Base-by-base conservation (phyloP, 92 coral and sea anemone species). In the Paramuricea clavata region DNA sequence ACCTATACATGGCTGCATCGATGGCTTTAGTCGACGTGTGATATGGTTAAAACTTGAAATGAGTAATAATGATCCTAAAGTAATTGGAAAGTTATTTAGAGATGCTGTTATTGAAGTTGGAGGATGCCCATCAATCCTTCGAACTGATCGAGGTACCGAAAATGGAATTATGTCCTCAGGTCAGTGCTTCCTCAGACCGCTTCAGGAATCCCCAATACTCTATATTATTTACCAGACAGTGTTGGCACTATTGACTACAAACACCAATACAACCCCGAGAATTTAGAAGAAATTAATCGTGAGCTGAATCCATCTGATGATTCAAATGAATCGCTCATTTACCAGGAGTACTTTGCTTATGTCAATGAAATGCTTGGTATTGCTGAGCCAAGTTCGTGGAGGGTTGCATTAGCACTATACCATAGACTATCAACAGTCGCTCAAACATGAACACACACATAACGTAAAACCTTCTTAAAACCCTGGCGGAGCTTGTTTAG, bases 131-230 rank as follows among this genome's bases (percentile, higher is more conserved):
- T 23, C 86, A 32, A 22, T 76, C 8, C 26, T 86, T 23, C 76
- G 85, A 76, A 86, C 89, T 5, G 85, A 86, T 31, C 23, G 90
- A 41, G 86, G 90, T 26, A 86, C 78, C n/a, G 86, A 86, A 70
- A 86, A 78, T 49, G 78, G 78, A 27, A 77, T 78, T 54, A n/a
- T 86, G 77, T 74, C 90, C 3, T 76, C 86, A 32, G 65, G 31
- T 33, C 86, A 86, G 60, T 87, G 90, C 62, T 87, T 57, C 67
- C 90, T 87, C 12, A 79, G 90, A 79, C 84, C 6, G 49, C 41
- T 19, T 30, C 43, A 43, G 73, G 84, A 12, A 79, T 79, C 72
- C 84, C 84, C 26, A 56, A 79, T 25, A 30, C 30, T 49, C 33
- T 79, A 4, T 79, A 16, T 33, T 79, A 6, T 35, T 56, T 79